phyloP scores from a whole-genome alignment of 2,797 vertebrate species.

The Spinibarbus caldwelli region DNA sequence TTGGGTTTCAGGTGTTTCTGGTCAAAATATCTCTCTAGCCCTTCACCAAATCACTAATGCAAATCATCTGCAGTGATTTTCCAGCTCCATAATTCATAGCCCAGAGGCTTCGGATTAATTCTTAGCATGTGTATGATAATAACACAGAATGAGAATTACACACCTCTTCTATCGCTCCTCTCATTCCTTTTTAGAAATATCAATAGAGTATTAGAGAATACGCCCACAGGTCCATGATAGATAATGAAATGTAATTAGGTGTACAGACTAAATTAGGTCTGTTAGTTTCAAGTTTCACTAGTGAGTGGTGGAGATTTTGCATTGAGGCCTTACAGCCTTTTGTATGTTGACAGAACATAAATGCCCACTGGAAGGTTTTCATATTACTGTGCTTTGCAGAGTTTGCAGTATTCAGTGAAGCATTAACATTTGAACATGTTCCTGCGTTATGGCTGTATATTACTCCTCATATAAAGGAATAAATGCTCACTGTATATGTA shows the following conservation, averaged over 20 bases:
- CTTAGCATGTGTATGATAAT: conserved; percentile 71
- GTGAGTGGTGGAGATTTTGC: neutral
- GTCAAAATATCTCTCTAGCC: conserved; percentile 62
- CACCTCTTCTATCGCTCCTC: conserved; percentile 54
- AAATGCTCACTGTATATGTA: neutral
- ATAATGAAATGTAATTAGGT: conserved; percentile 40
- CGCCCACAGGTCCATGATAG: conserved; percentile 32
- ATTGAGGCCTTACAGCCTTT: neutral
- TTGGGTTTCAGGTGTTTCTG: conserved; percentile 71
- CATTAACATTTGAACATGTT: conserved; percentile 16
- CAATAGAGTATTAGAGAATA: conserved; percentile 72
- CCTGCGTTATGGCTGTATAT: conserved; percentile 10
- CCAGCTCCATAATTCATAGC: conserved; percentile 76
- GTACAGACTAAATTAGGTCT: conserved; percentile 34
- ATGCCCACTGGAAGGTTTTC: neutral
- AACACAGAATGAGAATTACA: conserved; percentile 60
- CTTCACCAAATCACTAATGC: conserved; percentile 61
- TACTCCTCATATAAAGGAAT: neutral
- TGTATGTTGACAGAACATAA: neutral
- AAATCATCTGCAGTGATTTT: conserved; percentile 76
- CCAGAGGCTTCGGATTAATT: conserved; percentile 79
- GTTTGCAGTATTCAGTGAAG: neutral
- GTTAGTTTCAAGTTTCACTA: conserved; percentile 19
- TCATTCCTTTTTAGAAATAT: conserved; percentile 73
- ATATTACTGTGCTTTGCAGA: conserved; percentile 9